Evolutionary conservation across 2,113 vertebrate species (phyloP), one percentile per base, ranked within the genome.

Genomic region (cattle (Bos taurus)): DNA sequence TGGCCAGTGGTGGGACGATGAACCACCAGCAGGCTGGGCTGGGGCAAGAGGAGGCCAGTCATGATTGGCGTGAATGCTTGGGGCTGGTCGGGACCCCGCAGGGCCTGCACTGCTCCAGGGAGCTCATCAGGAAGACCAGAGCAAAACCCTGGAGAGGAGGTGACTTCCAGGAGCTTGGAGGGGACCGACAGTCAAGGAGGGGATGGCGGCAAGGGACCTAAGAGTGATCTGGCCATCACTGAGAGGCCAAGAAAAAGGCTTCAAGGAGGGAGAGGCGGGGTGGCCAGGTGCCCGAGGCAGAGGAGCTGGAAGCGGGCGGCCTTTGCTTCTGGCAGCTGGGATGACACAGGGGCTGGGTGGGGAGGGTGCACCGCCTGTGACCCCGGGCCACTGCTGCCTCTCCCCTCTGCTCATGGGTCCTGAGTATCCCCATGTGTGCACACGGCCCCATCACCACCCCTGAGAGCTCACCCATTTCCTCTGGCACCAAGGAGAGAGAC

Each of bases 51-150:
- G n/a, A 26, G 56, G 17, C 6, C 5, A 12, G 40, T 59, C 30
- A 2, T 25, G 23, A 17, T 23, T 25, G 50, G 40, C 0, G 0
- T 33, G 81, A 64, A 12, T 0, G 10, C 21, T 25, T 8, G 5
- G 33, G 43, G 26, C 60, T 52, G n/a, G 74, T 60, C 62, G 16
- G 30, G 84, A 40, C 14, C 36, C 89, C 9, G 17, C 11, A 15
- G 33, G 13, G 91, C 48, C 30, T n/a, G 28, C 36, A 19, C 54
- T 60, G 14, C 54, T 43, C n/a, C 15, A 0, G n/a, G 40, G 25
- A 85, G 28, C 67, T 8, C n/a, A 1, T 3, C 5, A 6, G 3
- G 21, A 46, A 74, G 85, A 40, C n/a, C 50, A 13, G 5, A 59
- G 57, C 56, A 30, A 43, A 86, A 52, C 26, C 54, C 25, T 46